Evolutionary conservation across 2,113 vertebrate genomes (phyloP).

Genomic region (Tautogolabrus adspersus): DNA sequence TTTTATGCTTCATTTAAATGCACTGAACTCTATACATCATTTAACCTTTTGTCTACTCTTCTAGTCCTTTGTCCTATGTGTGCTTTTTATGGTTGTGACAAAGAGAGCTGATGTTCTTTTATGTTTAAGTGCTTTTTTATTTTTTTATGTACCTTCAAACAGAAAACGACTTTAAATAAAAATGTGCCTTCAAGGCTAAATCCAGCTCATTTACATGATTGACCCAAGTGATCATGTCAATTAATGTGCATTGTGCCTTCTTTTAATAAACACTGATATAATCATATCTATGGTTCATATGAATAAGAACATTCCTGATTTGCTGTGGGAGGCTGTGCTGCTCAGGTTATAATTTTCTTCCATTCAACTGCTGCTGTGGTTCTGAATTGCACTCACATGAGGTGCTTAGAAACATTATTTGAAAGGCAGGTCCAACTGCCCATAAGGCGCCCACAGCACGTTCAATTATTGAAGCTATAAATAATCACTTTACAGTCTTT

Average conservation of each 20-base stretch:
- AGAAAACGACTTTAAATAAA: background rate
- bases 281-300: background rate
- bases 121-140: too few species aligned
- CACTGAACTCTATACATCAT: background rate
- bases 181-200: background rate
- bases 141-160: background rate
- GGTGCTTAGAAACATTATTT: background rate
- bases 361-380: background rate
- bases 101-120: background rate
- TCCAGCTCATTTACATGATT: background rate
- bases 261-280: too few species aligned
- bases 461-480: constrained; percentile 27
- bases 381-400: background rate
- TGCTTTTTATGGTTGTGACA: background rate
- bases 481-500: background rate
- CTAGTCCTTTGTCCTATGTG: background rate
- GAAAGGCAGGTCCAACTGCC: background rate
- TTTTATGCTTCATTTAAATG: background rate
- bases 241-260: background rate
- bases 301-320: background rate
- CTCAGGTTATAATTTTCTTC: background rate
- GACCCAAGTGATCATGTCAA: background rate
- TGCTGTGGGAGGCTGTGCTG: background rate
- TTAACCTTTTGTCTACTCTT: background rate
- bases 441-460: background rate